Base-by-base conservation (phyloP, 2,113 vertebrate species). In the Syrrhaptes paradoxus region DNA sequence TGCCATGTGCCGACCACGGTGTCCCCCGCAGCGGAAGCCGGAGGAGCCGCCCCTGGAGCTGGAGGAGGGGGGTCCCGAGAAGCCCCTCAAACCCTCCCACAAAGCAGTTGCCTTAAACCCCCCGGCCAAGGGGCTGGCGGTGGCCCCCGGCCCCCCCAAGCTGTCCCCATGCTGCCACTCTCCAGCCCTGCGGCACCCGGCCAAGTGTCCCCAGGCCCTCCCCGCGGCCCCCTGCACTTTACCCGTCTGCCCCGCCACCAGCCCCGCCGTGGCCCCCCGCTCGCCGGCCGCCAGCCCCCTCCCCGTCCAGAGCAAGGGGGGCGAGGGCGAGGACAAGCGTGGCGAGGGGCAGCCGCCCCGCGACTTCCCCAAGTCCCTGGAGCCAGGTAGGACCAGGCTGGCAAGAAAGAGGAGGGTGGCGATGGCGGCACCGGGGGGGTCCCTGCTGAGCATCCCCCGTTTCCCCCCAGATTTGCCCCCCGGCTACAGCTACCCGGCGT, bases 161-260 rank as follows among this genome's bases (percentile, higher is more conserved):
- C 96, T 99, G 66, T 98, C 99, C 3, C 99, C 99, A 62, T 99
- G 99, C 97, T 99, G 98, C 96, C 99, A 98, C 97, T 99, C 99
- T 0, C 99, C 99, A 3, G 97, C 98, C 57, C 95, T 98, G 52
- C 98, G 97, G 91, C 97, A 98, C 63, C 98, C 98, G 17, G 90
- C 98, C 52, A 98, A 98, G 94, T 99, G 98, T 89, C 97, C 98
- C n/a, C 94, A 97, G 7, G 93, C 91, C 7, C 92, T 88, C 49
- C 97, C 97, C 41, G 51, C 95, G 11, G 98, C 98, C 89, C 98
- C 98, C 38, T 99, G 99, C 83, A 99, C 99, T 91, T 99, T 99
- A 94, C 98, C 99, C 52, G 90, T 98, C 49, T 98, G 98, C 82
- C 98, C 98, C 26, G 97, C 98, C 71, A 96, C 98, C 16, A 98